These are phyloP conservation scores for Enteromius anoplus DNA, from an alignment of 2,797 vertebrate species.

Conservation along the genomic window DNA sequence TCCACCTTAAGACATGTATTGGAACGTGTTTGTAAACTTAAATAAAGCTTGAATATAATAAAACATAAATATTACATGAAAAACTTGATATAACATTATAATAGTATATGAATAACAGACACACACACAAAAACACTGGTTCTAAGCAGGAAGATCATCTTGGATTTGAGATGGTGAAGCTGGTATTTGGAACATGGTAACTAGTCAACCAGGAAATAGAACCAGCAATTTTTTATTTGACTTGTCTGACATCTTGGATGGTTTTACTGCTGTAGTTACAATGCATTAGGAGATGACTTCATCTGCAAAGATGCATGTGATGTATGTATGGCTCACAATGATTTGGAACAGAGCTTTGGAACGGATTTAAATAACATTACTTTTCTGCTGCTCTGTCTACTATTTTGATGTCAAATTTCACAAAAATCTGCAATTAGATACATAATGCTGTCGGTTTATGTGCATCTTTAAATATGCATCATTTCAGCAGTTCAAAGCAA, in stretches of 20 bases:
- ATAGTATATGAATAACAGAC: not conserved
- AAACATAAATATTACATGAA: not conserved
- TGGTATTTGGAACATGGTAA: not conserved
- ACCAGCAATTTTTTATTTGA: not conserved
- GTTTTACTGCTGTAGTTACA: not conserved
- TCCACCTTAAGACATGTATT: not conserved
- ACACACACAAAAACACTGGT: not conserved
- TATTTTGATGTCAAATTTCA: constrained; percentile 15
- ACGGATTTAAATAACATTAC: constrained; percentile 16
- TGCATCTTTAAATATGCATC: not conserved
- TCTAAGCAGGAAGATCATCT: not conserved
- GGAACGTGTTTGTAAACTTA: not conserved
- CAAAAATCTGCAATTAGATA: constrained; percentile 7
- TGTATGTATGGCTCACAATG: not conserved
- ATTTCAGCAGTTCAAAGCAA: not conserved
- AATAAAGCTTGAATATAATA: not conserved
- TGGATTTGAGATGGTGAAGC: not conserved
- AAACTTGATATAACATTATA: not conserved
- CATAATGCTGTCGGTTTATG: not conserved
- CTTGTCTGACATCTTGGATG: not conserved
- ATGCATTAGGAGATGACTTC: not conserved
- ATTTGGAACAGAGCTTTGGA: not conserved
- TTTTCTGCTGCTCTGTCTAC: not conserved
- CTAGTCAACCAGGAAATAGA: not conserved
- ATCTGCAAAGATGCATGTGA: not conserved